A percentile compares a stretch with the other conserved stretches of the same genome.
Evolutionary conservation across 1,140 invertebrate species (phyloP).

Genomic region (Platorchestia sp.): DNA sequence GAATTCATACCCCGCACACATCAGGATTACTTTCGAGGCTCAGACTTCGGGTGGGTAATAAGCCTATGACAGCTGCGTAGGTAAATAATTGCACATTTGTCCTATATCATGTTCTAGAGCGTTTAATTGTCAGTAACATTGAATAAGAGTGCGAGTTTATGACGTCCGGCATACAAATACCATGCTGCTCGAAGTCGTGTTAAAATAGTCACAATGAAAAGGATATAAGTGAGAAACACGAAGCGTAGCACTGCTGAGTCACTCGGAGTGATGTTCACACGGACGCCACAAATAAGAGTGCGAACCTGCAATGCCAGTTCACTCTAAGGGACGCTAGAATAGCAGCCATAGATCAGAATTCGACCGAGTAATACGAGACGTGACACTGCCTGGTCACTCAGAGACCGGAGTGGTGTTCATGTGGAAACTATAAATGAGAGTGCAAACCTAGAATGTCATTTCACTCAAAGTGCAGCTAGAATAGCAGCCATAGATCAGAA

Average conservation of each 20-base stretch:
- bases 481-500: background rate
- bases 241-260: background rate
- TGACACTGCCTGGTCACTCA: background rate
- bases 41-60: too few species aligned
- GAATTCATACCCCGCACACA: too few species aligned
- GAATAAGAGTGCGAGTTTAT: too few species aligned
- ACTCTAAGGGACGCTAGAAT: too few species aligned
- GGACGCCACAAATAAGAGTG: background rate
- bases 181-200: too few species aligned
- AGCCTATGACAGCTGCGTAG: too few species aligned
- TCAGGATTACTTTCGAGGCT: too few species aligned
- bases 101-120: too few species aligned
- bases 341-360: background rate
- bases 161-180: too few species aligned
- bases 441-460: background rate
- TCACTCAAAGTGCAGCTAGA: too few species aligned
- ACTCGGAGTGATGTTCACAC: background rate
- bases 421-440: background rate
- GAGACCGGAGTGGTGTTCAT: background rate
- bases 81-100: too few species aligned
- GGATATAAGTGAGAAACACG: background rate
- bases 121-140: too few species aligned
- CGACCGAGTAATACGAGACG: background rate
- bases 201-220: background rate
- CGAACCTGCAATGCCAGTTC: background rate